phyloP scores from a whole-genome alignment of 2,888 invertebrate genomes.

The Aphelenchoides bicaudatus region DNA sequence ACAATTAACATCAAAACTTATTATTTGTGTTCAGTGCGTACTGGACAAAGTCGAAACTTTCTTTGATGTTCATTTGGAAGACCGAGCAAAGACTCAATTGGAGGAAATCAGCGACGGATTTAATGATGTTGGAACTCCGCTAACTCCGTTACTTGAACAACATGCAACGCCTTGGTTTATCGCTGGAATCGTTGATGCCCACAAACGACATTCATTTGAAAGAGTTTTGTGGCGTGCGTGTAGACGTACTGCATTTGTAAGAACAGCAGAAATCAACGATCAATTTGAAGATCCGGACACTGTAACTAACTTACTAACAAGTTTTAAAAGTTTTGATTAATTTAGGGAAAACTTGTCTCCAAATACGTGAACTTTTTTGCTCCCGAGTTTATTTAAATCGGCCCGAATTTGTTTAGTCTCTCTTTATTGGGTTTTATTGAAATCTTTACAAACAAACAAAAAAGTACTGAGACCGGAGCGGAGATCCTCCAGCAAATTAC shows the following conservation, averaged over 20 bases:
- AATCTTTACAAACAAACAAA: too few relatives aligned
- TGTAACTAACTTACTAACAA: slow-evolving; percentile 67
- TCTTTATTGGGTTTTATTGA: too few relatives aligned
- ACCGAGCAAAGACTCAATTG: slow-evolving; percentile 36
- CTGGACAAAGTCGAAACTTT: slow-evolving; percentile 56
- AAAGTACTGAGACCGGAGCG: too few relatives aligned
- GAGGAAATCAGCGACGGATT: slow-evolving; percentile 31
- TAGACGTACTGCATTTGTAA: slow-evolving; percentile 88
- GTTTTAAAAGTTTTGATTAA: neutral
- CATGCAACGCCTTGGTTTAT: slow-evolving; percentile 21
- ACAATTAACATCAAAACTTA: too few relatives aligned
- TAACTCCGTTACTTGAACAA: slow-evolving; percentile 25
- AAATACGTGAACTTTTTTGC: neutral
- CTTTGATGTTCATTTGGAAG: slow-evolving; percentile 44
- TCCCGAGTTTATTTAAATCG: slow-evolving; percentile 67
- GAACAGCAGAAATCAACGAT: slow-evolving; percentile 88
- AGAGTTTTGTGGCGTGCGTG: slow-evolving; percentile 96
- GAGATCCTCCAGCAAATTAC: too few relatives aligned
- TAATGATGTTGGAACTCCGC: slow-evolving; percentile 34
- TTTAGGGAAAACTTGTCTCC: slow-evolving; percentile 12
- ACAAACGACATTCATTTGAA: slow-evolving; percentile 88
- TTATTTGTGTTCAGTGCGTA: too few relatives aligned
- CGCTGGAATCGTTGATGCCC: slow-evolving; percentile 93
- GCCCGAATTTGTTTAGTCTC: too few relatives aligned
- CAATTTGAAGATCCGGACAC: slow-evolving; percentile 86